These are phyloP conservation scores for Leptonema lineaticorne DNA, from an alignment of 1,140 invertebrate species.

Conservation along the genomic window DNA sequence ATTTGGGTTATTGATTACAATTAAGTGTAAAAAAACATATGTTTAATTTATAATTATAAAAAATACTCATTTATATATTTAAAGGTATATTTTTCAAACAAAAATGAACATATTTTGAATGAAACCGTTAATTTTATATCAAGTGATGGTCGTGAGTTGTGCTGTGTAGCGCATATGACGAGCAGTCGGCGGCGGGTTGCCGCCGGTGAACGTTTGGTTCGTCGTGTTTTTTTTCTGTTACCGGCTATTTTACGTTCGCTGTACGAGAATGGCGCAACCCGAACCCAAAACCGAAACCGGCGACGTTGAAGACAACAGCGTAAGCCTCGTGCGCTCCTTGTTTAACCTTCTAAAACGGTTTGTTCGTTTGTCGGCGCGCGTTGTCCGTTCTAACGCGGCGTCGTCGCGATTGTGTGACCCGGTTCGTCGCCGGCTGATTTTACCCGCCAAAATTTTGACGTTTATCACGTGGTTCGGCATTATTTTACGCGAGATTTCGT, in stretches of 20 bases:
- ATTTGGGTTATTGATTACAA: too few species aligned
- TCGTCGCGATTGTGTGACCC: neutral
- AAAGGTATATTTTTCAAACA: too few species aligned
- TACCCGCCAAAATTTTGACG: neutral
- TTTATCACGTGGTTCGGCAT: too few species aligned
- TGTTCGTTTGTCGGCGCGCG: neutral
- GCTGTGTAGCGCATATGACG: neutral
- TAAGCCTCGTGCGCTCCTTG: neutral
- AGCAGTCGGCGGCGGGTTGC: neutral
- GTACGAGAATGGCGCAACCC: neutral
- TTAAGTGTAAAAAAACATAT: too few species aligned
- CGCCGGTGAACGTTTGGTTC: neutral
- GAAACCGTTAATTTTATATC: too few species aligned
- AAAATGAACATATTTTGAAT: too few species aligned
- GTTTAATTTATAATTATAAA: too few species aligned
- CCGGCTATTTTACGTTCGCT: neutral
- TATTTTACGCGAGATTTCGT: too few species aligned
- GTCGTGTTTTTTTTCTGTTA: neutral
- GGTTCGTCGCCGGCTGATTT: neutral
- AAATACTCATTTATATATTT: too few species aligned
- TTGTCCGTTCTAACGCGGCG: neutral
- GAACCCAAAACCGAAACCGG: slow-evolving; percentile 33
- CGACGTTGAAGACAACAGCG: slow-evolving; percentile 42
- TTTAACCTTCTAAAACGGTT: neutral
- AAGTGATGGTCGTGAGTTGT: too few species aligned